Evolutionary conservation across 2,797 vertebrate genomes (phyloP).

Genomic region (Pangasius sanitwongsei): DNA sequence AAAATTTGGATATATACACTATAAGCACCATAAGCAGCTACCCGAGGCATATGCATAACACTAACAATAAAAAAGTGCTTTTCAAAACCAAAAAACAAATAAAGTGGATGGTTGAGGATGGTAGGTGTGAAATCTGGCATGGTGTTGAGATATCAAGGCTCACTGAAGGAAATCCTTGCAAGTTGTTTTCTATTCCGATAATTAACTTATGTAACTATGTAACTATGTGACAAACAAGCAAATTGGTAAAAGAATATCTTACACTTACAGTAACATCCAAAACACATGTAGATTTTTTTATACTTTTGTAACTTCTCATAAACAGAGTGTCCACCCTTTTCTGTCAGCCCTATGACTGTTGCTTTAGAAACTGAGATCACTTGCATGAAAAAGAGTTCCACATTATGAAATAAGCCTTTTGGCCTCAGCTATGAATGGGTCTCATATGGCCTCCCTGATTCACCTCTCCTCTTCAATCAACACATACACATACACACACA

Average conservation of each 20-base stretch:
- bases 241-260: neutral
- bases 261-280: neutral
- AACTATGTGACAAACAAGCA: neutral
- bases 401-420: conserved; percentile 48
- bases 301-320: conserved; percentile 8
- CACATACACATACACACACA: conserved; percentile 11
- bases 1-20: neutral
- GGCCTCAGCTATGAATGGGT: conserved; percentile 39
- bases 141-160: neutral
- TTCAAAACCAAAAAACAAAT: conserved; percentile 23
- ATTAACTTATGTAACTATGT: neutral
- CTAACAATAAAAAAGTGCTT: neutral
- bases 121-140: conserved; percentile 41
- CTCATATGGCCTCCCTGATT: conserved; percentile 40
- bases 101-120: neutral
- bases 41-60: neutral
- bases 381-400: conserved; percentile 50
- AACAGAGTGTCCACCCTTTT: conserved; percentile 28
- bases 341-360: conserved; percentile 30
- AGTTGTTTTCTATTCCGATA: neutral
- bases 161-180: neutral
- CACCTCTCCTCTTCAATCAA: conserved; percentile 21
- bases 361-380: conserved; percentile 54
- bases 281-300: neutral
- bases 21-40: neutral